Evolutionary conservation across 2,113 vertebrate species (phyloP).

Genomic region (Cyphomyrus plagiostoma): DNA sequence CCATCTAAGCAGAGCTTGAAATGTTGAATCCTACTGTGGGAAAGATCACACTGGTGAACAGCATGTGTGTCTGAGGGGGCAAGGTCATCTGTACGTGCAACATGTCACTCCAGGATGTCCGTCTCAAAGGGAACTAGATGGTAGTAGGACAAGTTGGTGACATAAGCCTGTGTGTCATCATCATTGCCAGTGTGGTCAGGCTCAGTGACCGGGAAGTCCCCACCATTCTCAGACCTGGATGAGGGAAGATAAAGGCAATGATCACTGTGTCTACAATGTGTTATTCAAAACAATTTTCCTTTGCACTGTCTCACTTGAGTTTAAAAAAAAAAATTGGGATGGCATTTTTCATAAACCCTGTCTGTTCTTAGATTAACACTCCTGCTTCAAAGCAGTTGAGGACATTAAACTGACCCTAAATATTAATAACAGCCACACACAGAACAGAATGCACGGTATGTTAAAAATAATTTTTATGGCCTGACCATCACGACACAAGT

Average conservation of each 20-base stretch:
- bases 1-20: background rate
- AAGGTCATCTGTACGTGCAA: background rate
- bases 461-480: background rate
- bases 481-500: background rate
- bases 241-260: constrained; percentile 4
- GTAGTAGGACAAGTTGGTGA: constrained; percentile 95
- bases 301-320: background rate
- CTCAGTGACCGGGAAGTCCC: constrained; percentile 65
- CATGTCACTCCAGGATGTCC: constrained; percentile 85
- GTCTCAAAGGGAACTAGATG: constrained; percentile 94
- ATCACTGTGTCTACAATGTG: background rate
- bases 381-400: background rate
- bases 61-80: background rate
- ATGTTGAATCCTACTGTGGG: background rate
- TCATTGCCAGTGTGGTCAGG: constrained; percentile 70
- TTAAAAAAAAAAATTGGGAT: background rate
- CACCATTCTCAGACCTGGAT: constrained; percentile 77
- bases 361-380: background rate
- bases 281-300: background rate
- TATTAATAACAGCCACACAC: background rate
- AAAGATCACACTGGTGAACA: background rate
- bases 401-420: background rate
- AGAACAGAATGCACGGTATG: background rate
- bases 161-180: constrained; percentile 82
- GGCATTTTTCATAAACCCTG: background rate